Evolutionary conservation across 2,113 vertebrate species (phyloP), one percentile per base, ranked within the genome.

Genomic region (Heliornis fulica): DNA sequence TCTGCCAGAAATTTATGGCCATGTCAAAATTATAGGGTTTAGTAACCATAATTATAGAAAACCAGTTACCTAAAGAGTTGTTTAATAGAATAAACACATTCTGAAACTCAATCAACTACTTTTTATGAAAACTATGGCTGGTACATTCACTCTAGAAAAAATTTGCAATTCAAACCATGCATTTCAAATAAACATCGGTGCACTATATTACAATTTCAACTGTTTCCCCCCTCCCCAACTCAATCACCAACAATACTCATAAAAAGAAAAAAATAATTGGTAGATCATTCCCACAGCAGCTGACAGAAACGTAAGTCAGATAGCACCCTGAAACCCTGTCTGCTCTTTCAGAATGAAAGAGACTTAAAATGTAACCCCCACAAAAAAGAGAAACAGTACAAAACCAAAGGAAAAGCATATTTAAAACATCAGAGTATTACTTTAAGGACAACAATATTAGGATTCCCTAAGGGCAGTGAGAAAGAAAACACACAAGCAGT

Each of bases 181-280:
- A 63, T 66, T 93, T 81, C 29, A 71, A 64, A 74, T 14, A 72
- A 80, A 46, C 1, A 0, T 31, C 57, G 45, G 22, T 26, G 11
- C 28, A 77, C 38, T 74, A 1, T 7, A 74, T 34, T 22, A 50
- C 43, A 31, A 69, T 78, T 89, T 64, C 10, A 81, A 74, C 19
- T n/a, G 19, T 7, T 68, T 22, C 5, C 0, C 1, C 14, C 9
- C 13, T 2, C 9, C 16, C 2, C 9, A 82, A 16, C 3, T 16
- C 3, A 2, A 77, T 61, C 45, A 61, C 4, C 26, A 83, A 72
- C 76, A 80, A 80, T 20, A 56, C 18, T 21, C 46, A 17, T 23
- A 51, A 89, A 79, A 89, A 53, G 40, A 61, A 36, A 22, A 3
- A 28, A 50, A 11, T 2, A 25, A 36, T 15, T 17, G 38, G 26